Conservation (phyloP, 2,888 invertebrate species). For the Mongoloraphidia duomilia region DNA sequence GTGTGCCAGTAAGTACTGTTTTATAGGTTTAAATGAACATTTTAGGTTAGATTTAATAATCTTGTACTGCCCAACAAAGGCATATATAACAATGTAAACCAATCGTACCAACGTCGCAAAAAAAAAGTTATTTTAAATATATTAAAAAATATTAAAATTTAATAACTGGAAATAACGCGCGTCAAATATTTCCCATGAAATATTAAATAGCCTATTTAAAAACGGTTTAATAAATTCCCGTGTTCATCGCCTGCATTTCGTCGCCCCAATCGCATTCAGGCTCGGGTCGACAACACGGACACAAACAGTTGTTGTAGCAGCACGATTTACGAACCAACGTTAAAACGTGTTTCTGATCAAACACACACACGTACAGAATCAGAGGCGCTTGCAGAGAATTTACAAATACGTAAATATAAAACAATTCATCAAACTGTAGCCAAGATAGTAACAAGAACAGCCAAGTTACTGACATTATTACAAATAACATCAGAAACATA, state of each 20-base stretch:
- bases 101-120: too few relatives aligned
- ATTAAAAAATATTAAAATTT: too few relatives aligned
- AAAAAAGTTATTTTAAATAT: too few relatives aligned
- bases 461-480: conserved; percentile 65
- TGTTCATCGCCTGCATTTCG: conserved; percentile 78
- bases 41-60: too few relatives aligned
- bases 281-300: conserved; percentile 39
- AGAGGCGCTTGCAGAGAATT: conserved; percentile 64
- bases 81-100: too few relatives aligned
- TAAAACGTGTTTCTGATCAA: conserved; percentile 64
- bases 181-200: too few relatives aligned
- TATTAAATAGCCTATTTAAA: not conserved
- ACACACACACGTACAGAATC: conserved; percentile 61
- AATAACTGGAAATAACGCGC: too few relatives aligned
- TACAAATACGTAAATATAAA: conserved; percentile 60
- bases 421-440: conserved; percentile 53
- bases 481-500: conserved; percentile 59
- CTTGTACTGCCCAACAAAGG: too few relatives aligned
- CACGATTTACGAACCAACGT: conserved; percentile 67
- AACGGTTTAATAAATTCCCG: conserved; percentile 32
- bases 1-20: too few relatives aligned
- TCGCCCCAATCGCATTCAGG: conserved; percentile 75
- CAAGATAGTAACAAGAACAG: conserved; percentile 62
- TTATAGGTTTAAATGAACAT: too few relatives aligned
- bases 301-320: conserved; percentile 44